Evolutionary conservation across 35 echinoderm and acorn worm species (phyloP).

Genomic region (Apostichopus californicus): DNA sequence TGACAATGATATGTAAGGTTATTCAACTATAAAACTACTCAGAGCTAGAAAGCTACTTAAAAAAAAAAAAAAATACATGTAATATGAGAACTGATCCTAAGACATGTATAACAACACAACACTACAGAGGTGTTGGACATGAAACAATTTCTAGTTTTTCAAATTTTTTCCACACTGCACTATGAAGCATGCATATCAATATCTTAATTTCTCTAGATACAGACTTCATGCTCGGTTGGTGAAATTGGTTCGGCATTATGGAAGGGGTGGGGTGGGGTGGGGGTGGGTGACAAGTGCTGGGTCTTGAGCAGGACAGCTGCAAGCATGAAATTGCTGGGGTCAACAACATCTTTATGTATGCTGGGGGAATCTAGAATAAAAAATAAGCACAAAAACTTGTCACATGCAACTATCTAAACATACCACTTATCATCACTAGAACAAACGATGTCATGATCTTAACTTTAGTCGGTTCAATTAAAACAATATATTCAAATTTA

Average conservation of each 20-base stretch:
- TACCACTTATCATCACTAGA: not conserved
- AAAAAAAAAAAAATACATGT: no score
- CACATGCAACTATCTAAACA: not conserved
- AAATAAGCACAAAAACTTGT: not conserved
- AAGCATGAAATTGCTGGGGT: not conserved
- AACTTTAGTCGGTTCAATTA: no score
- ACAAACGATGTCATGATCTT: no score
- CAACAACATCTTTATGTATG: slow-evolving; percentile 7
- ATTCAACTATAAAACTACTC: no score
- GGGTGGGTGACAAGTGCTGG: not conserved
- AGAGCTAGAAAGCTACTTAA: no score
- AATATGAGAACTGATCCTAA: no score
- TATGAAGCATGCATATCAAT: not conserved
- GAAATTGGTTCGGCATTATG: not conserved
- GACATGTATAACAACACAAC: no score
- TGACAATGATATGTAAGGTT: no score
- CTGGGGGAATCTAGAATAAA: not conserved
- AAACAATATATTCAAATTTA: no score
- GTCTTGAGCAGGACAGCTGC: slow-evolving; percentile 1
- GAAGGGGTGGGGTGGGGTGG: not conserved
- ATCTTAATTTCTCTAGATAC: not conserved
- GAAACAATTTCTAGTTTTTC: not conserved
- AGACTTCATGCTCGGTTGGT: not conserved
- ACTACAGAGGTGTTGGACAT: not conserved
- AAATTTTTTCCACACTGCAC: not conserved